These are phyloP conservation scores for Denticeps clupeoides DNA, from an alignment of 2,797 vertebrate species.

Conservation along the genomic window DNA sequence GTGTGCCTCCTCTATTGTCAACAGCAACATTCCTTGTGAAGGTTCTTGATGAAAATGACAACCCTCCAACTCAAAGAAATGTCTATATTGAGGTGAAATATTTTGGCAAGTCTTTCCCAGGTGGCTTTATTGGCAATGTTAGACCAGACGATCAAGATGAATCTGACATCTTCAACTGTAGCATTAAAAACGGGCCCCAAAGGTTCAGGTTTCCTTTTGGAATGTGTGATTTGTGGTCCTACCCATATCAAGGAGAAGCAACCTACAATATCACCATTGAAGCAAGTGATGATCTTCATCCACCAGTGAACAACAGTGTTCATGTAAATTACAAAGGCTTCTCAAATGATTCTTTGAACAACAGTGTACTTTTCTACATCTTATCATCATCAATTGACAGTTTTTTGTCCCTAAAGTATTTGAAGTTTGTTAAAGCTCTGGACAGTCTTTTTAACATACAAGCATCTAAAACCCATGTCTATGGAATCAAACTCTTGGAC, in stretches of 20 bases:
- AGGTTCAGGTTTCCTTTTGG: slow-evolving; percentile 57
- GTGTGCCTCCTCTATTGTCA: slow-evolving; percentile 51
- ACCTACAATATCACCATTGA: slow-evolving; percentile 61
- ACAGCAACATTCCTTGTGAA: slow-evolving; percentile 45
- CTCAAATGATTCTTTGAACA: slow-evolving; percentile 58
- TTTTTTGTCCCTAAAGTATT: slow-evolving; percentile 56
- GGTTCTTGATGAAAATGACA: slow-evolving; percentile 63
- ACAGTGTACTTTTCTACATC: slow-evolving; percentile 60
- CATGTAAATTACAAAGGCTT: slow-evolving; percentile 66
- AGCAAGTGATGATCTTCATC: slow-evolving; percentile 54
- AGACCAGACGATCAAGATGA: slow-evolving; percentile 56
- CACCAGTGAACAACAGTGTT: slow-evolving; percentile 60
- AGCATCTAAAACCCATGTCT: slow-evolving; percentile 64
- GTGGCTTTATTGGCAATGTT: slow-evolving; percentile 58
- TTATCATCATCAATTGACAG: slow-evolving; percentile 44
- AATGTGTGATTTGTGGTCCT: slow-evolving; percentile 60
- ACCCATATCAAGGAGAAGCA: slow-evolving; percentile 58
- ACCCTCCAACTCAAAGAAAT: slow-evolving; percentile 48
- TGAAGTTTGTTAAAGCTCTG: slow-evolving; percentile 61
- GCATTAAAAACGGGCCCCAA: slow-evolving; percentile 44
- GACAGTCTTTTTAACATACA: slow-evolving; percentile 63
- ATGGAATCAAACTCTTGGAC: slow-evolving; percentile 55
- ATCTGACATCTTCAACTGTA: slow-evolving; percentile 51
- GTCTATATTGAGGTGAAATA: slow-evolving; percentile 66
- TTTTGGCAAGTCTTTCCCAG: slow-evolving; percentile 59